Conservation (phyloP, 2,888 invertebrate genomes). For the Chirona hameri region DNA sequence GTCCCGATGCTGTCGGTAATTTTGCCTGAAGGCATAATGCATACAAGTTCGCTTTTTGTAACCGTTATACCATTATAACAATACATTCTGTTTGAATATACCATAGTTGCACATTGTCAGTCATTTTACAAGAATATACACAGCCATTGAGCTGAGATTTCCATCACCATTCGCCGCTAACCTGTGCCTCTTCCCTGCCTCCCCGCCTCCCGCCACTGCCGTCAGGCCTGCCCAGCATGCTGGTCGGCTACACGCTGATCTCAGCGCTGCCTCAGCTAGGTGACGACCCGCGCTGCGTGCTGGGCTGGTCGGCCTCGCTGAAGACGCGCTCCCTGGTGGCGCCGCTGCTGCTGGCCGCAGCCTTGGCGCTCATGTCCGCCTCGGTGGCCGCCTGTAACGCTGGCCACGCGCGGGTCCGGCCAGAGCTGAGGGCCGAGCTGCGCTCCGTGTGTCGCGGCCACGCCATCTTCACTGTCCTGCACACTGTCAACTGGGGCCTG, state of each 20-base stretch:
- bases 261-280: background rate
- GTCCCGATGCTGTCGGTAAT: no score
- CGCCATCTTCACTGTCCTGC: background rate
- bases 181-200: no score
- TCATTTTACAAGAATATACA: no score
- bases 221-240: background rate
- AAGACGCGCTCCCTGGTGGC: constrained; percentile 8
- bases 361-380: constrained; percentile 34
- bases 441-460: background rate
- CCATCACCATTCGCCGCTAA: no score
- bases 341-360: constrained; percentile 36
- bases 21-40: no score
- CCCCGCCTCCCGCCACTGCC: no score
- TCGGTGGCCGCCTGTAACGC: background rate
- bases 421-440: constrained; percentile 39
- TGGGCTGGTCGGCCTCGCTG: background rate
- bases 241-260: background rate
- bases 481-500: constrained; percentile 34
- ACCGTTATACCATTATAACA: no score
- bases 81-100: no score
- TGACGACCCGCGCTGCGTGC: constrained; percentile 1
- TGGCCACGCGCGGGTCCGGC: constrained; percentile 37
- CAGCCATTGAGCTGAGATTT: no score
- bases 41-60: no score
- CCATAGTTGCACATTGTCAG: no score